These are phyloP conservation scores for Paedocypris sp. DNA, from an alignment of 2,113 vertebrate genomes.

Conservation along the genomic window DNA sequence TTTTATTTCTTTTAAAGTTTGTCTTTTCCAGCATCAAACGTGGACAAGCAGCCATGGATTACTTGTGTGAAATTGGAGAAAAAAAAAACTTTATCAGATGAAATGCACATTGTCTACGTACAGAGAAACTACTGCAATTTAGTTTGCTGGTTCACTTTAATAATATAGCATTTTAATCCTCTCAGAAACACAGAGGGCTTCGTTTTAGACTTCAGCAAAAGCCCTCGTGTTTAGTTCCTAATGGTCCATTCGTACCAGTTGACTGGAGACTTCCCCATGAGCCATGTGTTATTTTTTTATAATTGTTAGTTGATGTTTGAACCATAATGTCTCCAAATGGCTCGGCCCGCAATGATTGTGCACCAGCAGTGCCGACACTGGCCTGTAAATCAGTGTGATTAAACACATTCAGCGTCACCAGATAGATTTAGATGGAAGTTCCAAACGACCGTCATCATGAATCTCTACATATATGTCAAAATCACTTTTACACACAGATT, in stretches of 20 bases:
- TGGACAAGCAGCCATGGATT: background rate
- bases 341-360: slow-evolving; percentile 46
- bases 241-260: slow-evolving; percentile 2
- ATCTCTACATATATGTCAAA: no score
- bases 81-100: slow-evolving; percentile 14
- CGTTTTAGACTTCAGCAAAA: background rate
- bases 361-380: slow-evolving; percentile 1
- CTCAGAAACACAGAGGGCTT: background rate
- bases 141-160: background rate
- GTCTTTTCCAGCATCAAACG: slow-evolving; percentile 34
- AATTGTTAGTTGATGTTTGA: slow-evolving; percentile 54
- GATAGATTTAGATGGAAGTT: background rate
- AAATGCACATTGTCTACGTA: background rate
- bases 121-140: background rate
- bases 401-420: background rate
- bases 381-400: slow-evolving; percentile 24
- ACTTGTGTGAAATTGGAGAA: background rate
- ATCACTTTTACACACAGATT: no score
- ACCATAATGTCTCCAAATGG: slow-evolving; percentile 46
- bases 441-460: no score
- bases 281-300: slow-evolving; percentile 38
- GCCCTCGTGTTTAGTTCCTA: background rate
- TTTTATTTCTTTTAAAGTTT: slow-evolving; percentile 26
- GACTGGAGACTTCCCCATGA: slow-evolving; percentile 37
- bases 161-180: background rate